phyloP scores from a whole-genome alignment of 2,113 vertebrate species.

The Bagarius yarrelli region DNA sequence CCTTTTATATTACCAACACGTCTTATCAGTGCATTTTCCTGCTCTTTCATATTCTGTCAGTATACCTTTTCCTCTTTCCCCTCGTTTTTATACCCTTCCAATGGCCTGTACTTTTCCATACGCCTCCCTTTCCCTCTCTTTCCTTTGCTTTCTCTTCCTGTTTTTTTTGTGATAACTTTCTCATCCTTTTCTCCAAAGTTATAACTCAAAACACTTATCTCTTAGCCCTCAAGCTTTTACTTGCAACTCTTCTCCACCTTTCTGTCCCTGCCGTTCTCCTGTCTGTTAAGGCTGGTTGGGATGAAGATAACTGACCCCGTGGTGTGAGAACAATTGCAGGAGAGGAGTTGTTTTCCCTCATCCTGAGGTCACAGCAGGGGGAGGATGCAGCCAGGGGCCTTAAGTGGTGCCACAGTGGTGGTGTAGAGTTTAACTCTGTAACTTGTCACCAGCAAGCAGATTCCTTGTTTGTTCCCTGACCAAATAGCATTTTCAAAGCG shows the following conservation, averaged over 20 bases:
- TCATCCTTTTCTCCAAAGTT: conserved; percentile 4
- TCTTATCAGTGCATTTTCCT: conserved; percentile 39
- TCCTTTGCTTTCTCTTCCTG: background rate
- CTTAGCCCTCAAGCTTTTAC: background rate
- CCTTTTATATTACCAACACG: conserved; percentile 7
- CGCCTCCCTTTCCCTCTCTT: no score
- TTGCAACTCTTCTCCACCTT: background rate
- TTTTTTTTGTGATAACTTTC: background rate
- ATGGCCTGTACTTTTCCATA: background rate
- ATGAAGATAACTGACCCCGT: conserved; percentile 47
- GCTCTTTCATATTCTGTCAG: conserved; percentile 35
- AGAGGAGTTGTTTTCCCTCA: conserved; percentile 40
- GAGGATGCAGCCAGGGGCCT: conserved; percentile 39
- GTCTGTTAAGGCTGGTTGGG: conserved; percentile 26
- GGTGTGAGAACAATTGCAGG: conserved; percentile 56
- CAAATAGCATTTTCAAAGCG: conserved; percentile 26
- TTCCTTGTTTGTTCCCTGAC: conserved; percentile 8
- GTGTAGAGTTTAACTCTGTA: conserved; percentile 32
- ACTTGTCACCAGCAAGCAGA: conserved; percentile 26
- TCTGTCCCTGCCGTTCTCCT: conserved; percentile 10
- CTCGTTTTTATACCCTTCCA: conserved; percentile 24
- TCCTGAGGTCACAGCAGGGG: conserved; percentile 46
- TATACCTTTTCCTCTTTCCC: conserved; percentile 27
- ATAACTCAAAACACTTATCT: background rate
- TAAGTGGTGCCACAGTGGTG: conserved; percentile 39